Conservation (phyloP, 2,888 invertebrate genomes). For the Tryphoninae sp. region DNA sequence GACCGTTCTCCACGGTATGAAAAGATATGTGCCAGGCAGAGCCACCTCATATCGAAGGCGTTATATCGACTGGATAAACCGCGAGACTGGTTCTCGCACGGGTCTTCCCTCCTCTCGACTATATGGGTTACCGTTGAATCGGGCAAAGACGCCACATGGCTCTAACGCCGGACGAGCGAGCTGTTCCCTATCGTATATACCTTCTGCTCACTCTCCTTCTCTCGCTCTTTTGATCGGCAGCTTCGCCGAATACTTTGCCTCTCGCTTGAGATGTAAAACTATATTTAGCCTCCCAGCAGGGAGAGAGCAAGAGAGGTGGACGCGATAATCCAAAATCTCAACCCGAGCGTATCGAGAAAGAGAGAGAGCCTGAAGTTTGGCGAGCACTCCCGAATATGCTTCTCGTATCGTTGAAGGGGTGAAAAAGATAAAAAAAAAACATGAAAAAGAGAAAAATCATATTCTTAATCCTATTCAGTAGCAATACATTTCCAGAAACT, state of each 20-base stretch:
- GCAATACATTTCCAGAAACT: slow-evolving; percentile 55
- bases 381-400: slow-evolving; percentile 31
- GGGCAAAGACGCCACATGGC: slow-evolving; percentile 60
- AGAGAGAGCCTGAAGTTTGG: slow-evolving; percentile 3
- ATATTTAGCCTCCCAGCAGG: slow-evolving; percentile 57
- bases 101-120: slow-evolving; percentile 38
- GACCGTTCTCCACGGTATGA: slow-evolving; percentile 59
- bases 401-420: slow-evolving; percentile 3
- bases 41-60: slow-evolving; percentile 75
- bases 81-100: slow-evolving; percentile 54
- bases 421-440: not conserved
- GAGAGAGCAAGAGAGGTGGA: slow-evolving; percentile 11
- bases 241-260: slow-evolving; percentile 52
- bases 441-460: slow-evolving; percentile 33
- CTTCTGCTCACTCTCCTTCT: slow-evolving; percentile 39
- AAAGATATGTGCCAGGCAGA: slow-evolving; percentile 68
- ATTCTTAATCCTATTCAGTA: slow-evolving; percentile 56
- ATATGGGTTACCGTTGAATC: slow-evolving; percentile 50
- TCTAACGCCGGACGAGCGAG: slow-evolving; percentile 57
- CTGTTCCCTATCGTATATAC: slow-evolving; percentile 49
- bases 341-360: slow-evolving; percentile 45
- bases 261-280: slow-evolving; percentile 50
- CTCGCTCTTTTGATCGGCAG: slow-evolving; percentile 55
- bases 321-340: slow-evolving; percentile 59
- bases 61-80: slow-evolving; percentile 80